These are phyloP conservation scores for Thalassaphorura encarpata DNA, from an alignment of 1,140 invertebrate species.

Conservation along the genomic window DNA sequence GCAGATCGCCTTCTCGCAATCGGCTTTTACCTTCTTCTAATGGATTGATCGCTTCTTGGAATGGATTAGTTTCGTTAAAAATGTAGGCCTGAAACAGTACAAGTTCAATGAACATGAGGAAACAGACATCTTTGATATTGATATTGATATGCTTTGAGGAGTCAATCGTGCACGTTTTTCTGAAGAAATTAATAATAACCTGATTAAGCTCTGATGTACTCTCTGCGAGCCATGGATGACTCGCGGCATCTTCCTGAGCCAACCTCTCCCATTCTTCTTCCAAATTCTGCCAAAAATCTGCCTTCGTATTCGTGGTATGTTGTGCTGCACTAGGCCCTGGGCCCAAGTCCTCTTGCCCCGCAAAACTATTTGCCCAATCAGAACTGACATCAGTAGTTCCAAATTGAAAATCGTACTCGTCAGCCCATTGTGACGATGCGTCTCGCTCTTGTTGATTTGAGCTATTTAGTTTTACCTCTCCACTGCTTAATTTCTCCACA, in stretches of 20 bases:
- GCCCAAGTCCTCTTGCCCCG: constrained; percentile 3
- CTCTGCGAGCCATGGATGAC: constrained; percentile 57
- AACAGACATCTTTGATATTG: too few species aligned
- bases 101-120: too few species aligned
- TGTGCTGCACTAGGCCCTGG: too few species aligned
- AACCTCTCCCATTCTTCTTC: constrained; percentile 67
- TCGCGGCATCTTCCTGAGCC: constrained; percentile 38
- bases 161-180: not conserved
- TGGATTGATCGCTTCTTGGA: constrained; percentile 67
- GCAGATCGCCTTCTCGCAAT: constrained; percentile 75
- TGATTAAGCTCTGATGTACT: constrained; percentile 46
- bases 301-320: constrained; percentile 25
- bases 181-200: constrained; percentile 28
- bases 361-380: constrained; percentile 16
- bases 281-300: constrained; percentile 61
- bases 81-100: constrained; percentile 53
- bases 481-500: constrained; percentile 29
- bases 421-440: not conserved
- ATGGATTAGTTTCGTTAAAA: constrained; percentile 78
- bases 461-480: constrained; percentile 8
- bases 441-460: too few species aligned
- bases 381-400: not conserved
- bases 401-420: constrained; percentile 11
- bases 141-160: constrained; percentile 7
- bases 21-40: constrained; percentile 75